Percentiles rank a stretch among this genome's conserved stretches.
Conservation (phyloP, 2,888 invertebrate genomes). For the Yponomeuta cagnagella region DNA sequence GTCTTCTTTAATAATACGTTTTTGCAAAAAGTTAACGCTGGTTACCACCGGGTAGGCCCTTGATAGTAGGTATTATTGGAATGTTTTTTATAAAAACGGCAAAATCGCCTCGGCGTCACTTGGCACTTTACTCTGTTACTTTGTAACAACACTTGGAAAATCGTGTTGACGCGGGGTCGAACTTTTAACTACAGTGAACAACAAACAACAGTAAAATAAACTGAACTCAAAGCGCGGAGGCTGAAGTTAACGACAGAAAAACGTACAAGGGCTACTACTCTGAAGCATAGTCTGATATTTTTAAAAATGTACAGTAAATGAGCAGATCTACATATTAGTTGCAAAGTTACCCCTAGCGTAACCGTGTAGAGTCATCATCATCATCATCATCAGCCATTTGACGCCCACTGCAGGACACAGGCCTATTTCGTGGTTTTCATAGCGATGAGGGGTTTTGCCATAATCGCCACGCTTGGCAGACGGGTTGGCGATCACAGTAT, state of each 20-base stretch:
- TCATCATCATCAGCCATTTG: no score
- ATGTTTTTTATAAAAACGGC: neutral
- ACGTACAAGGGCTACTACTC: neutral
- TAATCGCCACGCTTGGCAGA: no score
- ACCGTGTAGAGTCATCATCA: no score
- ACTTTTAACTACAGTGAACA: constrained; percentile 16
- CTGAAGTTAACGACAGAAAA: neutral
- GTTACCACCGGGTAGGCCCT: no score
- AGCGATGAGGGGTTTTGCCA: no score
- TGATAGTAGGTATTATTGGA: neutral
- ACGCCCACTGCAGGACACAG: no score
- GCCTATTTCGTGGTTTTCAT: no score
- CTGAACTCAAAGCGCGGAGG: constrained; percentile 4
- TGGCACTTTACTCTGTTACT: constrained; percentile 4
- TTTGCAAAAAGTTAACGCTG: no score
- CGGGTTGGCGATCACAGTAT: no score
- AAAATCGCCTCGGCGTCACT: constrained; percentile 1
- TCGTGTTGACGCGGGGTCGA: constrained; percentile 14
- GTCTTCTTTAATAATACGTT: no score
- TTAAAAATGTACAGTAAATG: neutral
- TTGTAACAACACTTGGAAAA: constrained; percentile 11
- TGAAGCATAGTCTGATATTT: neutral
- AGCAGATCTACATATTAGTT: no score
- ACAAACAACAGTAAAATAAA: constrained; percentile 15
- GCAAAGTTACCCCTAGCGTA: no score